Base-by-base conservation (phyloP, 2,888 invertebrate genomes). In the Mesorhabditis spiculigera region DNA sequence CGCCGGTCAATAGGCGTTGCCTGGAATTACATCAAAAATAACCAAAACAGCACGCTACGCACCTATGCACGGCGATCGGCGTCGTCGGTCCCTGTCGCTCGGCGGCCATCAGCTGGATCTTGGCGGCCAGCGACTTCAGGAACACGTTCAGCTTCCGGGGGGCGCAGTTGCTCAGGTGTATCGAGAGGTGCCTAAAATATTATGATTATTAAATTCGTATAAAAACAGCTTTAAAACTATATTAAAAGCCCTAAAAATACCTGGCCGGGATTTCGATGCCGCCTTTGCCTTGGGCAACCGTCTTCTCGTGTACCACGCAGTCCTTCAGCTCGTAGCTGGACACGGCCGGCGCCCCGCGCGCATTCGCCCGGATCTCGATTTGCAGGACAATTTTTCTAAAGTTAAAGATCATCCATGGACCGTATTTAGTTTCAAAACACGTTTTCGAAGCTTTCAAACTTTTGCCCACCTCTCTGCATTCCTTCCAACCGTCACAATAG, bases 101-200 rank as follows among this genome's bases (percentile, higher is more conserved):
- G 44, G 70, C 69, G 64, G 71, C 73, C 77, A 79, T 74, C 10
- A 82, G 69, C 61, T 78, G 73, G 28, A 82, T 45, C 65, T 82
- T 82, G 6, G 81, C 82, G 8, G 78, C 75, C 0, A 82, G 73
- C 1, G 80, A 77, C 66, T 80, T 81, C 68, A 81, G 69, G 66
- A 82, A 81, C 5, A 82, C 75, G 61, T 79, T 80, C 63, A 82
- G 67, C 43, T 75, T 71, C 42, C 77, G 69, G 4, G 82, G 80
- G 4, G 81, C 73, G 66, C 79, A 79, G 66, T 82, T 81, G 5
- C 73, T 76, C 63, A 82, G 61, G 66, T 76, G 76, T 16, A 82
- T 62, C 28, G 75, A 68, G 43, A 81, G 41, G 5, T 71, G 68
- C 64, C 76, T 79, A 41, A 50, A 73, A 71, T 8, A 65, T 43